Evolutionary conservation across 2,888 invertebrate species (phyloP), one percentile per base, ranked within the genome.

Genomic region (Drosophila differens): DNA sequence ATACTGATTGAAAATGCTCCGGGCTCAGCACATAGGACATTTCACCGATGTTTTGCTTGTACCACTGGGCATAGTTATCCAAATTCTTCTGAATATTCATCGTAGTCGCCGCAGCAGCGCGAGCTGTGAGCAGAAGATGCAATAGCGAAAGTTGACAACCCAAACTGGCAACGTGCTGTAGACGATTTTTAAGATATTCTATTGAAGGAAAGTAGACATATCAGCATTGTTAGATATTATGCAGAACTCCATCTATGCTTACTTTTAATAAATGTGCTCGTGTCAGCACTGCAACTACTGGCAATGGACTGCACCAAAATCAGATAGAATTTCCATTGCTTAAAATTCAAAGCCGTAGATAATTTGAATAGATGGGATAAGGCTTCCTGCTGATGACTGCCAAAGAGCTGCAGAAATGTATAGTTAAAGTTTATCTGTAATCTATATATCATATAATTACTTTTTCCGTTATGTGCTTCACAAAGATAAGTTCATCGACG

Each of bases 51-150:
- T 92, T 82, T 25, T 87, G 88, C 44, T 93, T 93, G 58, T 93
- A 93, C 93, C 93, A 93, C 32, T 89, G 85, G 6, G 91, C 90
- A 72, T 93, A 93, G 30, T 87, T 83, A n/a, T 90, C 84, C 52
- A 92, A 70, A 81, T 92, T 92, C 33, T 73, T 74, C 19, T 80
- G 60, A 58, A 92, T 75, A 78, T 86, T 82, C 76, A 89, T 76
- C 1, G 92, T 91, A 0, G 77, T 83, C 1, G 93, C 93, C 1
- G 82, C 80, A 1, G 91, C 81, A 32, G 89, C 90, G 16, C 93
- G 90, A 5, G 92, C 91, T 0, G 91, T 91, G 0, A 93, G 69
- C 37, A 93, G 53, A 12, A 93, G 70, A 67, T 91, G 91, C 22
- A 92, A 66, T 67, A 92, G 63, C 4, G 82, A 73, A 5, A 81